phyloP scores from a whole-genome alignment of 2,113 vertebrate species.

The Malurus elegans region DNA sequence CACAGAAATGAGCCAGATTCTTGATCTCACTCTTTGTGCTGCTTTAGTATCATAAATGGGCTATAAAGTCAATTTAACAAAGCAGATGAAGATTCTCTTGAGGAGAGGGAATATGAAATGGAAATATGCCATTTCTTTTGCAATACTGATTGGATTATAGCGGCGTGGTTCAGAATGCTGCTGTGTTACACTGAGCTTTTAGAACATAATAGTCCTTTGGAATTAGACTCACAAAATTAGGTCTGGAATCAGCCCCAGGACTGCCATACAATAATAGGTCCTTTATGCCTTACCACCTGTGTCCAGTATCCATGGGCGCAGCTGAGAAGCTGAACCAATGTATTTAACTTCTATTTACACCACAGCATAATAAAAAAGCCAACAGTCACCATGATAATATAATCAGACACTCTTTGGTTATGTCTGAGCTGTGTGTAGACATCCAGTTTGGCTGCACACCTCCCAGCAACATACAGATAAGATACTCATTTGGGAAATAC shows the following conservation, averaged over 20 bases:
- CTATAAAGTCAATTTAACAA: constrained; percentile 50
- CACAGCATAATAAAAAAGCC: neutral
- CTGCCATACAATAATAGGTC: neutral
- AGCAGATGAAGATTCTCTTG: constrained; percentile 36
- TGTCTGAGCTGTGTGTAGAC: neutral
- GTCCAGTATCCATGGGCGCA: neutral
- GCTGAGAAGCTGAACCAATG: neutral
- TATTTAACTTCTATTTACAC: constrained; percentile 3
- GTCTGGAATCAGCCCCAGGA: constrained; percentile 13
- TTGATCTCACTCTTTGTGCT: constrained; percentile 7
- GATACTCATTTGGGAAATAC: neutral
- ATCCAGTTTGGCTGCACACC: neutral
- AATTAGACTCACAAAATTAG: constrained; percentile 47
- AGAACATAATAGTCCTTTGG: constrained; percentile 24
- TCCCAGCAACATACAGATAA: neutral
- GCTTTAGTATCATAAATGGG: constrained; percentile 16
- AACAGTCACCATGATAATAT: neutral
- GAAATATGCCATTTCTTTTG: constrained; percentile 38
- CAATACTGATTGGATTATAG: constrained; percentile 46
- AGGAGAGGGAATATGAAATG: constrained; percentile 35
- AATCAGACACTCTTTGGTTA: neutral
- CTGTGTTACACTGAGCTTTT: neutral
- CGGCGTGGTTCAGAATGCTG: neutral
- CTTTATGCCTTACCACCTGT: constrained; percentile 21
- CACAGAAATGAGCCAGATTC: neutral